phyloP scores from a whole-genome alignment of 2,797 vertebrate species.

The Rhynchonycteris naso region DNA sequence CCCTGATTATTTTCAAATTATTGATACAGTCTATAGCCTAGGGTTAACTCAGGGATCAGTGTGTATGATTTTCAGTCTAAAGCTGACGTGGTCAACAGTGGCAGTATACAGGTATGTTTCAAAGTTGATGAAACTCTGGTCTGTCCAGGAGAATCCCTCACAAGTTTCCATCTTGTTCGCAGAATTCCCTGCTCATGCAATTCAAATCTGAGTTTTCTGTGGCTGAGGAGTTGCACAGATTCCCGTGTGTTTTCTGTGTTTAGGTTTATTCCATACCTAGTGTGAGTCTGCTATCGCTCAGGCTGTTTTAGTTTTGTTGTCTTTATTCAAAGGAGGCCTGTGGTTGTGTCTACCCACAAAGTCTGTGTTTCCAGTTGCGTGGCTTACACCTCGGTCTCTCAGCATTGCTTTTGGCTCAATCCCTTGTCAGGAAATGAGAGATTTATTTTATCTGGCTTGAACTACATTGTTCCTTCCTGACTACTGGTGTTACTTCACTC shows the following conservation, averaged over 20 bases:
- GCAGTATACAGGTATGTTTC: not conserved
- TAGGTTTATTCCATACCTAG: conserved; percentile 58
- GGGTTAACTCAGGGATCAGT: not conserved
- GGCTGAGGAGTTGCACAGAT: not conserved
- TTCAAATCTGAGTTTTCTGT: not conserved
- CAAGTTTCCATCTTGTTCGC: not conserved
- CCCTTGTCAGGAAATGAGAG: conserved; percentile 88
- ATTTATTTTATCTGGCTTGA: conserved; percentile 90
- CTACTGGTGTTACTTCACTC: conserved; percentile 88
- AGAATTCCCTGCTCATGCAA: not conserved
- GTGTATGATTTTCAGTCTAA: not conserved
- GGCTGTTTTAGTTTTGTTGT: conserved; percentile 80
- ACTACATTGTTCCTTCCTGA: conserved; percentile 89
- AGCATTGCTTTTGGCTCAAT: conserved; percentile 86
- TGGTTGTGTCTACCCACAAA: conserved; percentile 78
- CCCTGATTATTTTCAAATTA: not conserved
- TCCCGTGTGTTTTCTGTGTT: conserved; percentile 55
- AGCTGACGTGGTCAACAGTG: not conserved
- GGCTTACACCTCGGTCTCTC: conserved; percentile 86
- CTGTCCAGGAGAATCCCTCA: not conserved
- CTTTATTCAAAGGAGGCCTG: conserved; percentile 78
- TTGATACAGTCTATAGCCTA: not conserved
- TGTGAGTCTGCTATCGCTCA: conserved; percentile 76
- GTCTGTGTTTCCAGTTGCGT: conserved; percentile 75
- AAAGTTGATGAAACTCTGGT: not conserved